Percentiles rank a stretch among this genome's conserved stretches.
phyloP scores from a whole-genome alignment of 2,888 invertebrate species.

The Dexiosoma caninum region DNA sequence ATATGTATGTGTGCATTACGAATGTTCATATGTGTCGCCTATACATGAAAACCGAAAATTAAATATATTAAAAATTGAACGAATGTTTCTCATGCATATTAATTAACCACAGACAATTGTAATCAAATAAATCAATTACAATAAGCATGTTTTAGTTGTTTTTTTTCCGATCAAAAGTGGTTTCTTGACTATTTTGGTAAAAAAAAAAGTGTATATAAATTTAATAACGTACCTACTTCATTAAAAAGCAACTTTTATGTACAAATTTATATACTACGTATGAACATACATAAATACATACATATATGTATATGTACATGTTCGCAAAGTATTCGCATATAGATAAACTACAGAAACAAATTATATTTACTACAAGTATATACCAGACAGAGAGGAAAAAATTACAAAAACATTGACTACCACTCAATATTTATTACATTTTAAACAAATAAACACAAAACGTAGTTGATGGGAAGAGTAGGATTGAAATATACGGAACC shows the following conservation, averaged over 20 bases:
- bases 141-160: constrained; percentile 44
- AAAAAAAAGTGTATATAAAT: constrained; percentile 34
- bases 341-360: constrained; percentile 4
- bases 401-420: constrained; percentile 64
- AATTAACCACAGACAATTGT: constrained; percentile 52
- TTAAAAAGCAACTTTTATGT: constrained; percentile 58
- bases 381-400: constrained; percentile 65
- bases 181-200: constrained; percentile 23
- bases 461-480: constrained; percentile 24
- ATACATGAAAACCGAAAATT: neutral
- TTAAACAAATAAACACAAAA: constrained; percentile 76
- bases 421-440: constrained; percentile 75
- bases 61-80: neutral
- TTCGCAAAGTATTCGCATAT: neutral
- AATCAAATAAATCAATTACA: constrained; percentile 62
- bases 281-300: neutral
- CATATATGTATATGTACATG: neutral
- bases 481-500: neutral
- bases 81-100: constrained; percentile 15
- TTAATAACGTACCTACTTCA: constrained; percentile 53
- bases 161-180: neutral
- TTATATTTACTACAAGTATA: constrained; percentile 31
- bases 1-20: too few relatives aligned
- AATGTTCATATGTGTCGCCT: neutral
- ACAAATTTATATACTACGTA: neutral